These are phyloP conservation scores for Myotis lucifugus DNA, from an alignment of 2,113 vertebrate species.

Conservation along the genomic window DNA sequence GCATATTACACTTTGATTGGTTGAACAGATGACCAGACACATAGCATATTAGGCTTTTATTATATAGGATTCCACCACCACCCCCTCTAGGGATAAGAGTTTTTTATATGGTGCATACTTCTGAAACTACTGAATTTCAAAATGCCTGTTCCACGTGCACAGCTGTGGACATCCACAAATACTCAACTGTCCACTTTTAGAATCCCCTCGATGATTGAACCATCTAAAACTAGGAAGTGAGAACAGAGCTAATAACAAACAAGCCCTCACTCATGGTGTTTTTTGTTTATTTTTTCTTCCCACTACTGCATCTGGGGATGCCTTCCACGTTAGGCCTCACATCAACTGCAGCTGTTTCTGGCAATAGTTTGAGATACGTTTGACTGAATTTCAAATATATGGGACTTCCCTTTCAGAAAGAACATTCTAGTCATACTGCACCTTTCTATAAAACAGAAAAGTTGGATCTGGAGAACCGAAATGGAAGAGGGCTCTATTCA, in stretches of 20 bases:
- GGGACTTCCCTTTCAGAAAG: constrained; percentile 51
- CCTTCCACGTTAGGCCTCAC: constrained; percentile 52
- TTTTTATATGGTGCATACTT: constrained; percentile 9
- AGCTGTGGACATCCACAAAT: constrained; percentile 55
- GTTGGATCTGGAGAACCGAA: background rate
- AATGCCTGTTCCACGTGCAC: constrained; percentile 38
- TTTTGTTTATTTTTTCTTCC: constrained; percentile 43
- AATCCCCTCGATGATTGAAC: constrained; percentile 62
- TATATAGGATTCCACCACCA: background rate
- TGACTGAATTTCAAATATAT: constrained; percentile 42
- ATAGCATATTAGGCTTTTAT: too few species aligned
- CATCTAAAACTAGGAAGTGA: constrained; percentile 46
- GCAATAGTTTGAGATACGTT: constrained; percentile 55
- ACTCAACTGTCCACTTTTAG: constrained; percentile 53
- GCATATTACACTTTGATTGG: too few species aligned
- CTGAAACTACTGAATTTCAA: constrained; percentile 67
- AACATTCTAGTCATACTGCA: background rate
- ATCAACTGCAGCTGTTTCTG: constrained; percentile 15
- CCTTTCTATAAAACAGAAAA: constrained; percentile 48
- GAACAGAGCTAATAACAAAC: constrained; percentile 58
- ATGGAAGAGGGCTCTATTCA: constrained; percentile 56
- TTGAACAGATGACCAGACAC: too few species aligned
- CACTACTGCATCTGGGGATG: background rate
- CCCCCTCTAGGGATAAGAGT: constrained; percentile 17
- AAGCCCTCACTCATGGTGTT: constrained; percentile 6